phyloP scores from a whole-genome alignment of 1,140 invertebrate genomes.

The Planococcus citri region DNA sequence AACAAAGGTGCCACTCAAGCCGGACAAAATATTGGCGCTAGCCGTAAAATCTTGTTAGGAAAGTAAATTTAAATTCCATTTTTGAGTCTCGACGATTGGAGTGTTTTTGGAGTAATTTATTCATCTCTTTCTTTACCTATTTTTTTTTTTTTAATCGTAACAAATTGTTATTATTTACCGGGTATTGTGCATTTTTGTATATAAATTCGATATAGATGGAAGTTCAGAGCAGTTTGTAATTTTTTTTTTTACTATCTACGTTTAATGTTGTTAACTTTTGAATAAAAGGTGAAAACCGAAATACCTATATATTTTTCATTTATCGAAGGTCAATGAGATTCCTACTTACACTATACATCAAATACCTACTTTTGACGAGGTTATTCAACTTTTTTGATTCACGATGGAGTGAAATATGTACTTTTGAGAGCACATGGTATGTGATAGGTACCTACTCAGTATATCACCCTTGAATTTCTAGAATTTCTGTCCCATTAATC shows the following conservation, averaged over 20 bases:
- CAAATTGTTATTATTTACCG: not conserved
- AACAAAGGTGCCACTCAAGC: constrained; percentile 81
- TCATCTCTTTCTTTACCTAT: not conserved
- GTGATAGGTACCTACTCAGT: no score
- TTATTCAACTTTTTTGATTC: no score
- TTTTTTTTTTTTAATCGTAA: not conserved
- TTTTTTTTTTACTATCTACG: not conserved
- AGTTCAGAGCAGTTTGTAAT: constrained; percentile 2
- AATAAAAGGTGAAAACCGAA: not conserved
- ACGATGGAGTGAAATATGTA: no score
- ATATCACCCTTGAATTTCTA: no score
- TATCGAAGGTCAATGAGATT: no score
- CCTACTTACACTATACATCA: no score
- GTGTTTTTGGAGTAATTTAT: not conserved
- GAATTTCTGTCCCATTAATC: no score
- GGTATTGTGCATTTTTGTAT: constrained; percentile 1
- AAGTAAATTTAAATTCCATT: constrained; percentile 42
- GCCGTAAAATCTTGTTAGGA: constrained; percentile 66
- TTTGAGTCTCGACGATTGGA: not conserved
- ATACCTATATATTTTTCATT: not conserved
- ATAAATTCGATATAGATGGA: not conserved
- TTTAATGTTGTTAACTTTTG: not conserved
- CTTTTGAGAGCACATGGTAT: no score
- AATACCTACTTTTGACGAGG: no score
- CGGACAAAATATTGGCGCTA: constrained; percentile 82